Base-by-base conservation (phyloP, 2,888 invertebrate species). In the Blastobasis lacticolella region DNA sequence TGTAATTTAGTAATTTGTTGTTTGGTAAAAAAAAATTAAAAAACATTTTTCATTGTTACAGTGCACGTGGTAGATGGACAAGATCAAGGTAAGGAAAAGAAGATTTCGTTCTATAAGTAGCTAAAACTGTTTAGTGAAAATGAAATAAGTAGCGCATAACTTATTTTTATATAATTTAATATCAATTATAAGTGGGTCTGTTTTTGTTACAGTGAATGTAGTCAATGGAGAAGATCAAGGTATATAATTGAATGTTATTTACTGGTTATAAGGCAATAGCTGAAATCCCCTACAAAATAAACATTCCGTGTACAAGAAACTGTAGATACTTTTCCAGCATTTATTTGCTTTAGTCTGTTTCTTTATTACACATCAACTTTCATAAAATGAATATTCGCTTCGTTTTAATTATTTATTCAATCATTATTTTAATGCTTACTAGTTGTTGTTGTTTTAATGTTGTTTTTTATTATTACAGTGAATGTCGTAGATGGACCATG, bases 141-240 rank as follows among this genome's bases (percentile, higher is more conserved):
- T n/a, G n/a, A n/a, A n/a, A n/a, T n/a, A n/a, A n/a, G n/a, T n/a
- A n/a, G n/a, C 23, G 23, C 23, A 23, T 23, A 23, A 23, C 23
- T 23, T 23, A 23, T 23, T 23, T 23, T 23, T 23, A 2, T 3
- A 23, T 23, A 2, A 23, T 23, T 23, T 23, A 50, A 51, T 52
- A 44, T 51, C 36, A 6, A 8, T 46, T 10, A 37, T 46, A 46
- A 3, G 38, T 38, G 23, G 23, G 23, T 43, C 38, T 48, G 46
- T 55, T 56, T 59, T 58, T 52, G 9, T 66, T 70, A 53, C 62
- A 70, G 70, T 68, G 6, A 49, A 60, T 37, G 59, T 65, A 5
- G 59, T 56, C 6, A 58, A 58, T 46, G 45, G 48, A 41, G 37
- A n/a, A 45, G 51, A 8, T 44, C 50, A 49, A 56, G 58, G 51